These are phyloP conservation scores for Plutella xylostella DNA, from an alignment of 2,888 invertebrate species.

Conservation along the genomic window DNA sequence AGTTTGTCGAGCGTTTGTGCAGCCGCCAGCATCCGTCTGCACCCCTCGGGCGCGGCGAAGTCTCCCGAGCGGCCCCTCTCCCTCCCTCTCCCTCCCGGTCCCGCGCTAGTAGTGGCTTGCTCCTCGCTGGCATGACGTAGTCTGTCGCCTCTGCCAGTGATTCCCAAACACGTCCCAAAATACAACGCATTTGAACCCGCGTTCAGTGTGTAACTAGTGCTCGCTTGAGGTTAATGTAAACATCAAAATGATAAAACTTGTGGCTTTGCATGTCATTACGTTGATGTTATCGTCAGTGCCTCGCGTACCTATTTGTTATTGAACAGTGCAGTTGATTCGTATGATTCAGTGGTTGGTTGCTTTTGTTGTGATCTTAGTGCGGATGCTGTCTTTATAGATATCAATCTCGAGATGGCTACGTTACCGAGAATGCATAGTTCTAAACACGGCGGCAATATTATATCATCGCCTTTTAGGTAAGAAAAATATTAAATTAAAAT, in stretches of 20 bases:
- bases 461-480: constrained; percentile 58
- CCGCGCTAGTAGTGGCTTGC: constrained; percentile 25
- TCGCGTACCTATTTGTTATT: background rate
- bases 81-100: constrained; percentile 16
- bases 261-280: too few species aligned
- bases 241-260: background rate
- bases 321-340: background rate
- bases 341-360: background rate
- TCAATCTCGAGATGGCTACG: constrained; percentile 54
- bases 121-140: background rate
- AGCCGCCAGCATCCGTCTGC: constrained; percentile 43
- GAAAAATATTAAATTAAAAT: constrained; percentile 4
- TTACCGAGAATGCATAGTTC: constrained; percentile 54
- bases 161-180: background rate
- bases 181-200: background rate
- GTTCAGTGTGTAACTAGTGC: background rate
- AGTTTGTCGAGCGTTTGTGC: constrained; percentile 2
- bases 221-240: background rate
- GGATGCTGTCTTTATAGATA: too few species aligned
- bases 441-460: constrained; percentile 42
- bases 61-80: constrained; percentile 4
- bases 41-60: constrained; percentile 22
- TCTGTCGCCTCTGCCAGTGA: background rate
- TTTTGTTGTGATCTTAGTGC: background rate
- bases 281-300: background rate